Evolutionary conservation across 1,140 invertebrate species (phyloP).

Genomic region (Eueides isabella): DNA sequence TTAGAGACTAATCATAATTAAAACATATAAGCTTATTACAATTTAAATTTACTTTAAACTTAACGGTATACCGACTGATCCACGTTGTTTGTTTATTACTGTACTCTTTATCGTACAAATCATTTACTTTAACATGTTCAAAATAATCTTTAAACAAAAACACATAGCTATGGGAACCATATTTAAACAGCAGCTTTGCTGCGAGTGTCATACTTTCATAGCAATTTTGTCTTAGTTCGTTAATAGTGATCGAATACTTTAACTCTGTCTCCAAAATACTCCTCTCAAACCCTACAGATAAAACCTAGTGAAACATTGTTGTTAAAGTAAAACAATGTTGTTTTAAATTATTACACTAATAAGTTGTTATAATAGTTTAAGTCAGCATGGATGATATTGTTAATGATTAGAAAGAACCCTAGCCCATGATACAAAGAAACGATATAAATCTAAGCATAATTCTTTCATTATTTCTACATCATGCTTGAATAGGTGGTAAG

Average conservation of each 20-base stretch:
- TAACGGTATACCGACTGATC: constrained; percentile 80
- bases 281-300: constrained; percentile 84
- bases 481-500: constrained; percentile 68
- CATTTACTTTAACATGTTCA: constrained; percentile 75
- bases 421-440: constrained; percentile 86
- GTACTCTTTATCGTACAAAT: constrained; percentile 82
- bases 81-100: constrained; percentile 52
- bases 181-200: constrained; percentile 76
- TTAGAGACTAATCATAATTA: too few relatives aligned
- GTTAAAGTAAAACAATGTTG: constrained; percentile 81
- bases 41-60: too few relatives aligned
- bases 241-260: constrained; percentile 87
- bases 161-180: constrained; percentile 80
- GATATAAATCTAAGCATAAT: constrained; percentile 82
- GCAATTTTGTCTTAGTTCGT: constrained; percentile 85
- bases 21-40: too few relatives aligned
- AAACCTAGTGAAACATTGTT: constrained; percentile 87
- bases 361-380: constrained; percentile 85
- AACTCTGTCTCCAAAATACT: constrained; percentile 84
- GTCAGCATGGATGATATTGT: constrained; percentile 82
- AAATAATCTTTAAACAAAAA: constrained; percentile 60
- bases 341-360: constrained; percentile 82
- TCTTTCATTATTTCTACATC: constrained; percentile 81
- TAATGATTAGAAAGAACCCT: constrained; percentile 83
- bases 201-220: constrained; percentile 81